These are phyloP conservation scores for Toxotes lorentzi DNA, from an alignment of 2,797 vertebrate species.

Conservation along the genomic window DNA sequence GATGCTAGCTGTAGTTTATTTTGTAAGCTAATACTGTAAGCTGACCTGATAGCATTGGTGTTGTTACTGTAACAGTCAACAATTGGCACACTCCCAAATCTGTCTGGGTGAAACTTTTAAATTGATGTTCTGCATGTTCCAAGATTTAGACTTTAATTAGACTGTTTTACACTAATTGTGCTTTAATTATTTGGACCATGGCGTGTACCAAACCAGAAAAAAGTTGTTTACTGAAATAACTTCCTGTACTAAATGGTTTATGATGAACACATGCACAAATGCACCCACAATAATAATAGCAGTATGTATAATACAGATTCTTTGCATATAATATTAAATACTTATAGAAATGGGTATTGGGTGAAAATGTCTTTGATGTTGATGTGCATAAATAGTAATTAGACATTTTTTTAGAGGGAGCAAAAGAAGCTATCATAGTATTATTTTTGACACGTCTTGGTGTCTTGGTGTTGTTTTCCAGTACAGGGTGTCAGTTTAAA, in stretches of 20 bases:
- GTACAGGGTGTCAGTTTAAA: neutral
- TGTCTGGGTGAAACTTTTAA: neutral
- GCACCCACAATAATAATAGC: neutral
- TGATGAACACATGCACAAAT: neutral
- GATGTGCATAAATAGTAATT: neutral
- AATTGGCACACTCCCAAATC: slow-evolving; percentile 27
- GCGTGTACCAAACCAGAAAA: neutral
- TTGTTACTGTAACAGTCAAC: slow-evolving; percentile 1
- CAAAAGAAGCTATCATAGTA: neutral
- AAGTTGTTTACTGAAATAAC: neutral
- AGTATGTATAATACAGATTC: neutral
- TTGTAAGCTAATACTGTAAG: neutral
- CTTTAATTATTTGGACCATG: slow-evolving; percentile 14
- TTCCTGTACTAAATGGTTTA: neutral
- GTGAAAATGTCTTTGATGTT: neutral
- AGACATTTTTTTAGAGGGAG: neutral
- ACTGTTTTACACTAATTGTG: neutral
- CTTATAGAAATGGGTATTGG: neutral
- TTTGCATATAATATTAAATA: neutral
- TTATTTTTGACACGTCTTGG: neutral
- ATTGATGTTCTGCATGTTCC: slow-evolving; percentile 9
- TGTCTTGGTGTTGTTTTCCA: neutral
- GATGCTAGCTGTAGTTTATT: neutral
- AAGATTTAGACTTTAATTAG: slow-evolving; percentile 8
- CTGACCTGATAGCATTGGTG: neutral